These are phyloP conservation scores for Poecile atricapillus DNA, from an alignment of 2,113 vertebrate genomes.

Conservation along the genomic window DNA sequence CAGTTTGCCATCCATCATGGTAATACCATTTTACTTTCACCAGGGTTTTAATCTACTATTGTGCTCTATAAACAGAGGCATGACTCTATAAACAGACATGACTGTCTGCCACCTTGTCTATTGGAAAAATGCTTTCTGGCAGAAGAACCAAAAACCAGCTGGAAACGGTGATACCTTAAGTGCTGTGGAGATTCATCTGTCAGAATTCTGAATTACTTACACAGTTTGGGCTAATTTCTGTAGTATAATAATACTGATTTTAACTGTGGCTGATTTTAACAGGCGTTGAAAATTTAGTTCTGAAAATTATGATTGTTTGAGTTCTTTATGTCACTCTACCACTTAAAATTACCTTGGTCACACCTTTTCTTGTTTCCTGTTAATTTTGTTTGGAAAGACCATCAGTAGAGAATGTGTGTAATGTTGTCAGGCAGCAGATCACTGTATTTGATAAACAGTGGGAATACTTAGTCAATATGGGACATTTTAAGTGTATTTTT, in stretches of 20 bases:
- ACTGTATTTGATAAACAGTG: not conserved
- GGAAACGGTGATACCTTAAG: not conserved
- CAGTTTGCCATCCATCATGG: not conserved
- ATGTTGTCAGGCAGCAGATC: not conserved
- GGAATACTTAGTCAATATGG: not conserved
- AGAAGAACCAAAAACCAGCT: not conserved
- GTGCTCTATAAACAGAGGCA: not conserved
- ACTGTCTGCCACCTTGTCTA: not conserved
- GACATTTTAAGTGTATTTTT: not conserved
- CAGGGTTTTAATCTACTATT: not conserved
- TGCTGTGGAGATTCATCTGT: not conserved
- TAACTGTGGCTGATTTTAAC: not conserved
- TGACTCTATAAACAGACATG: not conserved
- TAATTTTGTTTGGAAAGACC: not conserved
- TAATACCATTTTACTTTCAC: not conserved
- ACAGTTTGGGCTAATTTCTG: not conserved
- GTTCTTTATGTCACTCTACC: not conserved
- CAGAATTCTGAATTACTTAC: not conserved
- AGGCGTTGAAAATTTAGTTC: not conserved
- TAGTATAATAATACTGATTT: not conserved
- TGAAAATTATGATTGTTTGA: not conserved
- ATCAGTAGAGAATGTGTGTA: not conserved
- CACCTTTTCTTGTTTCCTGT: not conserved
- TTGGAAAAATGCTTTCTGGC: not conserved
- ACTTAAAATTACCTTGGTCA: not conserved